Base-by-base conservation (phyloP, 1,140 invertebrate genomes). In the Stegodyphus mimosarum region DNA sequence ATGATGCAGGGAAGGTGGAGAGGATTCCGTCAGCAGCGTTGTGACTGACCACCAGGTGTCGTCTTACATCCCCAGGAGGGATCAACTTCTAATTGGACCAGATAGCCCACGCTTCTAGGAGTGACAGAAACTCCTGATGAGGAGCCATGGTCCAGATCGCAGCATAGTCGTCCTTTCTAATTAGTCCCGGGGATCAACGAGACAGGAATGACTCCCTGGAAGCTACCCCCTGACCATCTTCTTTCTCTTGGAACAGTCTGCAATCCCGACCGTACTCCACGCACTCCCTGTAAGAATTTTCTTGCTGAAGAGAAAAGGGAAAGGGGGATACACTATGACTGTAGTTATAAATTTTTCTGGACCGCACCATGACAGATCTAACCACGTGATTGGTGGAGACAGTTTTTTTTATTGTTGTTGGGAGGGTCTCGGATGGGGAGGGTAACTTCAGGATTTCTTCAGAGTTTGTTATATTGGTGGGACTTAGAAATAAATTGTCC, bases 401-500 rank as follows among this genome's bases (percentile, higher is more conserved):
- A 75, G 60, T 84, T 84, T 84, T 81, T 80, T 73, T 76, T 73
- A 51, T 66, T 73, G 53, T 73, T 18, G 77, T 63, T 55, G 49
- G 33, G 33, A 33, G 33, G 33, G 33, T 33, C 33, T 4, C 6
- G 18, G 52, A 67, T 7, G 6, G 67, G 67, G 71, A 50, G 6
- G 33, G 33, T 33, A 33, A 33, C 33, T 60, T 78, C 60, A 7
- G 50, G 77, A 80, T 48, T 52, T 80, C 69, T 71, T 66, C 69
- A 71, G 51, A 80, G 77, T 84, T 84, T 84, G 81, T 84, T 84
- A 84, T 84, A 76, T 52, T 75, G 50, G 72, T 10, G 15, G 72
- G 72, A 52, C 81, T 84, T 84, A 84, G 81, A 84, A 84, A 84
- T 84, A 84, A 84, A 84, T 84, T 84, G 81, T 75, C 33, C 33